Evolutionary conservation across 1,140 invertebrate genomes (phyloP), one percentile per base, ranked within the genome.

Genomic region (Drosophila takahashii): DNA sequence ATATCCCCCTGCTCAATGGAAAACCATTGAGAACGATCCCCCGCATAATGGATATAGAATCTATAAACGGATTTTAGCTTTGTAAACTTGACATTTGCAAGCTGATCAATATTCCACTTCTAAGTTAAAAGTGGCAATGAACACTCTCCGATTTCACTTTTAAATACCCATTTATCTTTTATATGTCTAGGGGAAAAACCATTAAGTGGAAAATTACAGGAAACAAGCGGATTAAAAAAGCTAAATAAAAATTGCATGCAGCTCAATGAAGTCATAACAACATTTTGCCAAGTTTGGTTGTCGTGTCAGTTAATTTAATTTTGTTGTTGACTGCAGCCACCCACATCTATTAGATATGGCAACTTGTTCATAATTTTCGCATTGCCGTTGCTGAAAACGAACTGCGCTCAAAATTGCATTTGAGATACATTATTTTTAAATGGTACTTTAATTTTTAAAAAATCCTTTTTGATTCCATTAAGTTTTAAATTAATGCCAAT

Each of bases 141-240:
- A 29, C 4, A 69, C 51, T 71, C 50, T 48, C 47, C 52, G 50
- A 47, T 52, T 59, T 66, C 48, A 47, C 41, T 42, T 71, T 81
- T 51, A 65, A 80, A 77, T 77, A 42, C 36, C 26, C 4, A 42
- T 53, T 70, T 52, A 66, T 44, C 27, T 34, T 36, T 9, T 22
- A 13, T 3, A 16, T 22, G 66, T 69, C 79, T 22, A 36, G 13
- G 27, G 18, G 54, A 47, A 72, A 83, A 76, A 61, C 39, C 67
- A 78, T 81, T 75, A 60, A 60, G 50, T 81, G 81, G 73, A 85
- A 85, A 85, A 85, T 85, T 62, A 77, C 64, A 62, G 47, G 67
- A 52, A 53, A 61, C 42, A 61, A 60, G 29, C 45, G 15, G n/a
- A 61, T 53, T 56, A 69, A 52, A 67, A 67, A 52, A 34, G 27